phyloP scores from a whole-genome alignment of 92 coral and sea anemone species.

The Heteractis magnifica region DNA sequence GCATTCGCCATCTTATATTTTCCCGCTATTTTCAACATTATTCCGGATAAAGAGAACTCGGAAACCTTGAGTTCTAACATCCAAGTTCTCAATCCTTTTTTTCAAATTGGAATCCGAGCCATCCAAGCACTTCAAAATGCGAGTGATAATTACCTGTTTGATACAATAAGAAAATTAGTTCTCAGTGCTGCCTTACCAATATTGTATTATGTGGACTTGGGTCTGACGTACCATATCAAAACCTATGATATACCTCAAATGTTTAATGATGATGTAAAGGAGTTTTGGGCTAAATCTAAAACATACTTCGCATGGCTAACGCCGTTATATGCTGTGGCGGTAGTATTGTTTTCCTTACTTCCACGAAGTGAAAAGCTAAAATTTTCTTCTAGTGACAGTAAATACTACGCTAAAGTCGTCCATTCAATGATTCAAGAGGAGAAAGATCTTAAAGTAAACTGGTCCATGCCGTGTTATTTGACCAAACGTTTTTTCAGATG shows the following conservation, averaged over 20 bases:
- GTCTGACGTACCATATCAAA: background rate
- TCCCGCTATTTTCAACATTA: background rate
- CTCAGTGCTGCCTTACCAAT: background rate
- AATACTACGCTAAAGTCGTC: background rate
- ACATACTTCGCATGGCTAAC: background rate
- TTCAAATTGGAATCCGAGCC: background rate
- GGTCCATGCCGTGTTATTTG: background rate
- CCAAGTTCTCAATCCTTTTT: background rate
- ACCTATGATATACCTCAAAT: constrained; percentile 6
- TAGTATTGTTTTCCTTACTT: background rate
- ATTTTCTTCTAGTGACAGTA: background rate
- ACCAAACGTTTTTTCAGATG: background rate
- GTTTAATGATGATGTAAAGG: constrained; percentile 8
- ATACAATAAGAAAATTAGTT: constrained; percentile 9
- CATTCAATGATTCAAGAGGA: background rate
- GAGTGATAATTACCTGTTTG: background rate
- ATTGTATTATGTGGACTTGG: background rate
- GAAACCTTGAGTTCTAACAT: background rate
- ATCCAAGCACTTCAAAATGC: constrained; percentile 2
- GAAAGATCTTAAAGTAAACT: background rate
- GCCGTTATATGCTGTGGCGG: background rate
- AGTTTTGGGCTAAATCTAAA: background rate
- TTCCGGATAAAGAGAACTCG: background rate
- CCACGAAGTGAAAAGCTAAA: background rate
- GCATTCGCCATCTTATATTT: constrained; percentile 1